Evolutionary conservation across 2,888 invertebrate genomes (phyloP), one percentile per base, ranked within the genome.

Genomic region (Pelosia muscerda): DNA sequence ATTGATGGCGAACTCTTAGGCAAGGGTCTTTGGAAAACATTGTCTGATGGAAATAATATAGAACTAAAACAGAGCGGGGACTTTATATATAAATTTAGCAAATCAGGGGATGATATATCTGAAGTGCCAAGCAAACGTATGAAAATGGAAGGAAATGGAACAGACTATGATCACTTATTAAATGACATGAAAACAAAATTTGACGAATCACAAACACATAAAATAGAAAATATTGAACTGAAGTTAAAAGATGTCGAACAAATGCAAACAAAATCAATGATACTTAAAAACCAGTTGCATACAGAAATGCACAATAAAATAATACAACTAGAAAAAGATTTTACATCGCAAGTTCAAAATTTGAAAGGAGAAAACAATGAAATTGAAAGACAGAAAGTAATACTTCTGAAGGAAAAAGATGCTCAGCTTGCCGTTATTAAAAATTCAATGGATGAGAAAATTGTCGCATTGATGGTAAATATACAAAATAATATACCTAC

Each of bases 311-410:
- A 93, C 38, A 90, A 89, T 60, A 95, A 95, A 76, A 94, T 96
- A 38, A 85, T 90, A 64, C 85, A 91, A 68, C 81, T 96, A 11
- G 90, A 95, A 82, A 85, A 77, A 64, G 88, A 93, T 11, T 92
- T 94, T 79, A 90, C 93, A 31, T 75, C 77, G 19, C 93, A 95
- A 82, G 95, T 95, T 67, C 88, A 93, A 70, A 90, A 91, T 56
- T 88, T 95, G n/a, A 87, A 92, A 74, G 95, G 95, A 1, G 90
- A 94, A 69, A 94, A 94, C 42, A 87, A 93, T 81, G 94, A 95
- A 74, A 89, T 95, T 8, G 93, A 95, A 65, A 88, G 82, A 54
- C 93, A 95, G 75, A 96, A 95, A 76, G 77, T 77, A 0, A 62
- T 85, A 3, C 88, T 96, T 9, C 87, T 95, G 59, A 88, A 89